These are phyloP conservation scores for Leuciscus idus DNA, from an alignment of 2,113 vertebrate genomes.

Conservation along the genomic window DNA sequence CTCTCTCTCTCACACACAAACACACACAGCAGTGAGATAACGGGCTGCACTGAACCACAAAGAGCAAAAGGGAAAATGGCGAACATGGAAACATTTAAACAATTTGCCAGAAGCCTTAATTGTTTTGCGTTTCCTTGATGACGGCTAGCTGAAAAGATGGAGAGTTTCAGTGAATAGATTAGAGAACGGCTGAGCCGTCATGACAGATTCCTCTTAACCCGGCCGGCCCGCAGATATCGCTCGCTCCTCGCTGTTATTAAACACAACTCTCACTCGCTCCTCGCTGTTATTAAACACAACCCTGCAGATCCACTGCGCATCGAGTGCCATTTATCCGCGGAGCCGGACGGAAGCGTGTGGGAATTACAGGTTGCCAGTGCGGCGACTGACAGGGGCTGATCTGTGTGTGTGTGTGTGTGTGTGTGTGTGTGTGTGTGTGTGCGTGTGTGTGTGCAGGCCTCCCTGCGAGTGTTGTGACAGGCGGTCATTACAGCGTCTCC, in stretches of 20 bases:
- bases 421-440: too few species aligned
- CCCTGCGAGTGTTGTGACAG: constrained; percentile 99
- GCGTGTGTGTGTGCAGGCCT: constrained; percentile 78
- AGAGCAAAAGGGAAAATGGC: background rate
- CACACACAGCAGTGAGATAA: background rate
- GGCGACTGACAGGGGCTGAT: constrained; percentile 99
- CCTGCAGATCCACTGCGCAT: constrained; percentile 97
- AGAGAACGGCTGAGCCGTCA: constrained; percentile 90
- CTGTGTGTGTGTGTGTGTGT: constrained; percentile 75
- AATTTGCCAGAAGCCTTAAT: constrained; percentile 70
- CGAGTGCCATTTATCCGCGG: constrained; percentile 98
- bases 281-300: constrained; percentile 95
- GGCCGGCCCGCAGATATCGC: constrained; percentile 84
- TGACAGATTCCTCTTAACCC: constrained; percentile 99
- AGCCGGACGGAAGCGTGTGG: constrained; percentile 89
- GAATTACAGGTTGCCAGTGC: constrained; percentile 99
- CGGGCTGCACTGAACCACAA: background rate
- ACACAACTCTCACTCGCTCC: constrained; percentile 89
- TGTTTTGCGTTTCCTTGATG: constrained; percentile 88
- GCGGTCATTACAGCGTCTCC: constrained; percentile 97
- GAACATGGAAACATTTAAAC: constrained; percentile 56
- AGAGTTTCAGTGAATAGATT: constrained; percentile 93
- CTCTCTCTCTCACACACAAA: too few species aligned
- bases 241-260: constrained; percentile 89
- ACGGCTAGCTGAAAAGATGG: constrained; percentile 86